A percentile compares a stretch with the other conserved stretches of the same genome.
phyloP scores from a whole-genome alignment of 1,140 invertebrate species.

The Ptiloglossa arizonensis region DNA sequence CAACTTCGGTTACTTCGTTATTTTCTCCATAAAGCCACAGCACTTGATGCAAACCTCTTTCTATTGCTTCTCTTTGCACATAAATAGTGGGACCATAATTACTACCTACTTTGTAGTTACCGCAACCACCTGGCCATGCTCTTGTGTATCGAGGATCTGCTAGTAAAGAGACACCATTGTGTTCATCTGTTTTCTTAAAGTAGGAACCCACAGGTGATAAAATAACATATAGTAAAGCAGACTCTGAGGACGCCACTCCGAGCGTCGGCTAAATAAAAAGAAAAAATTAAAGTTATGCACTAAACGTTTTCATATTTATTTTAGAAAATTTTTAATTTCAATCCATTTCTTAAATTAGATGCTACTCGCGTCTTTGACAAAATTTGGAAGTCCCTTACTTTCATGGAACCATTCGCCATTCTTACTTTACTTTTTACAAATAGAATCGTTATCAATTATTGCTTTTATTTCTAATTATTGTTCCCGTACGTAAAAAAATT shows the following conservation, averaged over 20 bases:
- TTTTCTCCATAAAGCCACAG: constrained; percentile 98
- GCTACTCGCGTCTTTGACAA: no score
- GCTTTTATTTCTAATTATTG: neutral
- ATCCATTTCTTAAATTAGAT: no score
- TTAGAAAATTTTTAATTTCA: no score
- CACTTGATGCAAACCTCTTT: constrained; percentile 95
- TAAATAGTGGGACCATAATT: constrained; percentile 95
- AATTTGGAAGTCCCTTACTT: no score
- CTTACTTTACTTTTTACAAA: no score
- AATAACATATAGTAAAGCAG: constrained; percentile 94
- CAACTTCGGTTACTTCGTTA: constrained; percentile 97
- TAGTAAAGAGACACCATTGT: constrained; percentile 83
- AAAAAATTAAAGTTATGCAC: constrained; percentile 5
- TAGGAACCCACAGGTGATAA: constrained; percentile 96
- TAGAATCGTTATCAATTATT: no score
- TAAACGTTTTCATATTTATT: no score
- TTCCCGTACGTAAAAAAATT: neutral
- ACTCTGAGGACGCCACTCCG: constrained; percentile 92
- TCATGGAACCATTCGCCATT: no score
- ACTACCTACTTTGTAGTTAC: constrained; percentile 96
- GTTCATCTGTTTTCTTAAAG: constrained; percentile 86
- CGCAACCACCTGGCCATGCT: constrained; percentile 98
- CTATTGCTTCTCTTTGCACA: constrained; percentile 90
- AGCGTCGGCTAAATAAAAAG: constrained; percentile 88
- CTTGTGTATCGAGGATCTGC: constrained; percentile 92